Conservation (phyloP, 2,113 vertebrate species). For the Craseonycteris thonglongyai region DNA sequence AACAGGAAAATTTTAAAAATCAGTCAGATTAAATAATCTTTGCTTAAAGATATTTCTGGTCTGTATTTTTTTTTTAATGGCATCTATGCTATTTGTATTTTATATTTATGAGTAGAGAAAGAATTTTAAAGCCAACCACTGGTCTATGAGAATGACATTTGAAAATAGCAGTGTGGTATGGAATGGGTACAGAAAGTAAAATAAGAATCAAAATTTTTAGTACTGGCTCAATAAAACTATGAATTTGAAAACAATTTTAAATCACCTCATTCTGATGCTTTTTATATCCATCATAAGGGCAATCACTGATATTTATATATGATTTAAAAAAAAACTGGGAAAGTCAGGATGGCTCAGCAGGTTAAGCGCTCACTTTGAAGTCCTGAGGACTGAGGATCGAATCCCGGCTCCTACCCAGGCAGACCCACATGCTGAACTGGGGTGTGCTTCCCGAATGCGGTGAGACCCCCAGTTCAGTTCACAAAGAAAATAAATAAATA, state of each 20-base stretch:
- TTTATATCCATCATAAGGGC: not conserved
- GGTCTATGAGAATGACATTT: not conserved
- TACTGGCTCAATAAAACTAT: not conserved
- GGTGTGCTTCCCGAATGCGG: too few species aligned
- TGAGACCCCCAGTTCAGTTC: too few species aligned
- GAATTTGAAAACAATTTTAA: not conserved
- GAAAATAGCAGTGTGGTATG: not conserved
- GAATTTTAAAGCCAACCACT: not conserved
- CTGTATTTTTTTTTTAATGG: too few species aligned
- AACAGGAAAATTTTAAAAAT: not conserved
- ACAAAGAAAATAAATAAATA: too few species aligned
- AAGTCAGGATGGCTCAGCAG: too few species aligned
- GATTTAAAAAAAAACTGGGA: too few species aligned
- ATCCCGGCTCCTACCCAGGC: too few species aligned
- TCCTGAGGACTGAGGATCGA: too few species aligned
- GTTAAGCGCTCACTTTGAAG: too few species aligned
- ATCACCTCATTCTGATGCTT: not conserved
- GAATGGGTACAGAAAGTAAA: not conserved
- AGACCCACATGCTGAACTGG: too few species aligned
- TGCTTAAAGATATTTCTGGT: not conserved
- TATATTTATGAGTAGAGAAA: not conserved
- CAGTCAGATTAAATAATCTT: not conserved
- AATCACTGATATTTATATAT: not conserved
- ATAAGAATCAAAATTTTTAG: not conserved
- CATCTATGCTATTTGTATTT: not conserved